Evolutionary conservation across 2,888 invertebrate genomes (phyloP).

Genomic region (Acleris emargana): DNA sequence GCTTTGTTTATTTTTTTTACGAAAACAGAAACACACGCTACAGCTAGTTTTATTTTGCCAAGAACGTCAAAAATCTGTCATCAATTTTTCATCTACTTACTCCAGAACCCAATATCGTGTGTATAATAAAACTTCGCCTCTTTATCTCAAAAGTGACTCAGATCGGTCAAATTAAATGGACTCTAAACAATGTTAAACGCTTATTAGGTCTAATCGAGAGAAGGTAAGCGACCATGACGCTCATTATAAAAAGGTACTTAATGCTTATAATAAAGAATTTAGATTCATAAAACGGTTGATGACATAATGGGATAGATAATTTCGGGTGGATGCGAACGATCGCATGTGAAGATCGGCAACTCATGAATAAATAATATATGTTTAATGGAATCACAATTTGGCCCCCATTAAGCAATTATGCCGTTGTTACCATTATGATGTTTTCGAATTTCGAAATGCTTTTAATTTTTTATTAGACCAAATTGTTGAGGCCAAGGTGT

Average conservation of each 20-base stretch:
- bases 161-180: constrained; percentile 35
- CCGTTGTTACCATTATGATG: constrained; percentile 76
- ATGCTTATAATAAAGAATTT: constrained; percentile 76
- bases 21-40: too few species aligned
- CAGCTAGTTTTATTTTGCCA: too few species aligned
- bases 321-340: constrained; percentile 69
- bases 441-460: constrained; percentile 80
- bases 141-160: constrained; percentile 2
- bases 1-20: too few species aligned
- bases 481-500: constrained; percentile 75
- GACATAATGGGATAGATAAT: constrained; percentile 80
- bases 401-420: constrained; percentile 80
- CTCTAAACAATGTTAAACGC: constrained; percentile 61
- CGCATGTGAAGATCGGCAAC: constrained; percentile 69
- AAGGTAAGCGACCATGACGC: constrained; percentile 72
- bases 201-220: constrained; percentile 71
- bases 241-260: constrained; percentile 71
- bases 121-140: too few species aligned
- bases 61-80: too few species aligned
- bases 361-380: constrained; percentile 79
- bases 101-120: too few species aligned
- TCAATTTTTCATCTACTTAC: too few species aligned
- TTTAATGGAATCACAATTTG: constrained; percentile 69
- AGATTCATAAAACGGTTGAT: constrained; percentile 79
- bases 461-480: constrained; percentile 81